Conservation (phyloP, 2,797 vertebrate species). For the Chrysocyon brachyurus region DNA sequence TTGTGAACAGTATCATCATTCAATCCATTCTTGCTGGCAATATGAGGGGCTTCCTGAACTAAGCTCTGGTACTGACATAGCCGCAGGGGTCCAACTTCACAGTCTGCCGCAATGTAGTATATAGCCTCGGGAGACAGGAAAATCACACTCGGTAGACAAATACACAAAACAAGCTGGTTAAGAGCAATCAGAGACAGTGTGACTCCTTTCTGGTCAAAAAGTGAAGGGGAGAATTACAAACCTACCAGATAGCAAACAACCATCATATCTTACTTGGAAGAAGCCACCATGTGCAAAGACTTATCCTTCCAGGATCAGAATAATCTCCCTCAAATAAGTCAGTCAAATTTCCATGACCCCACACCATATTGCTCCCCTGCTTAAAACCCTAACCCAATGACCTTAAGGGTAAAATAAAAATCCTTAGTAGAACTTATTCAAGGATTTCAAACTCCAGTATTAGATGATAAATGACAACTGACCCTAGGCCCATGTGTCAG, state of each 20-base stretch:
- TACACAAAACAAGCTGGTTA: conserved; percentile 24
- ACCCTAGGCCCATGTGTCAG: not conserved
- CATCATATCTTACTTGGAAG: conserved; percentile 37
- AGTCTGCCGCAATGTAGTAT: not conserved
- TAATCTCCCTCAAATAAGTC: not conserved
- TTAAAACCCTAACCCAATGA: not conserved
- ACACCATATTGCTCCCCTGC: not conserved
- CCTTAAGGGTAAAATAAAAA: conserved; percentile 42
- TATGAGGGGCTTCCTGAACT: not conserved
- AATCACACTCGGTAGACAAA: conserved; percentile 4
- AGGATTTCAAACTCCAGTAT: conserved; percentile 46
- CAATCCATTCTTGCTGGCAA: not conserved
- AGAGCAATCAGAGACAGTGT: conserved; percentile 22
- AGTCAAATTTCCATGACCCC: not conserved
- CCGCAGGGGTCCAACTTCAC: not conserved
- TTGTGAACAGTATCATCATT: conserved; percentile 24
- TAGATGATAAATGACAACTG: conserved; percentile 30
- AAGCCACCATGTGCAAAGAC: not conserved
- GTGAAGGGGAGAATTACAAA: conserved; percentile 29
- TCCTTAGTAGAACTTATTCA: not conserved
- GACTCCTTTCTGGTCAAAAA: conserved; percentile 45
- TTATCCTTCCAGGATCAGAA: not conserved
- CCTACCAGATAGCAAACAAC: conserved; percentile 39
- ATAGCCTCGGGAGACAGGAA: conserved; percentile 23
- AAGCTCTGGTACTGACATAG: conserved; percentile 30